Evolutionary conservation across 1,140 invertebrate species (phyloP).

Genomic region (Chironomus striatipennis): DNA sequence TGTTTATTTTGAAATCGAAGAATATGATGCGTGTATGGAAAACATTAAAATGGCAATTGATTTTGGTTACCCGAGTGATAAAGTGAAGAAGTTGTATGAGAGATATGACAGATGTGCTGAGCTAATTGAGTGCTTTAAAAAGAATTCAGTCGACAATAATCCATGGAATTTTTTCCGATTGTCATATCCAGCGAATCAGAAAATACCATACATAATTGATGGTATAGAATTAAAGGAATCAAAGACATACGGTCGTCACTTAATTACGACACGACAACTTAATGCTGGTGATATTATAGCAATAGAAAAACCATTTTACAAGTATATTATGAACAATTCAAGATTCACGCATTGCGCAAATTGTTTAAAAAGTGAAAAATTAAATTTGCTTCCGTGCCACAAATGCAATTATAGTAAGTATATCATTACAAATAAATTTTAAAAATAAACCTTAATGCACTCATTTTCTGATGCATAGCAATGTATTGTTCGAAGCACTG

Average conservation of each 20-base stretch:
- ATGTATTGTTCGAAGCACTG: not conserved
- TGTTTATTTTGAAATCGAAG: constrained; percentile 67
- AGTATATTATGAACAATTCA: not conserved
- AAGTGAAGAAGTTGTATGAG: constrained; percentile 68
- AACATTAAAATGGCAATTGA: constrained; percentile 64
- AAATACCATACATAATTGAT: not conserved
- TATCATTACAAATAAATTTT: not conserved
- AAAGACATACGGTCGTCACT: not conserved
- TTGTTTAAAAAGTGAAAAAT: not conserved
- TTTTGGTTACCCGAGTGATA: constrained; percentile 61
- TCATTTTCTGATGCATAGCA: not conserved
- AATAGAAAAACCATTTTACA: constrained; percentile 1
- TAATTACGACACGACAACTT: not conserved
- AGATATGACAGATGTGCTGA: constrained; percentile 58
- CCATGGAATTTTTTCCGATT: not conserved
- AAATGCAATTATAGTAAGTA: constrained; percentile 17
- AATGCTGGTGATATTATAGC: constrained; percentile 11
- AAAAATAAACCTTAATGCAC: not conserved
- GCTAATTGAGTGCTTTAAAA: not conserved
- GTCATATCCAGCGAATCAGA: not conserved
- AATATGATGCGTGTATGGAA: constrained; percentile 53
- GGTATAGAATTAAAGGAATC: not conserved
- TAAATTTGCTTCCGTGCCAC: not conserved
- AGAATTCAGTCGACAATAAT: not conserved
- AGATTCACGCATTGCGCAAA: not conserved